Evolutionary conservation across 1,140 invertebrate genomes (phyloP).

Genomic region (Paramacrobiotus metropolitanus): DNA sequence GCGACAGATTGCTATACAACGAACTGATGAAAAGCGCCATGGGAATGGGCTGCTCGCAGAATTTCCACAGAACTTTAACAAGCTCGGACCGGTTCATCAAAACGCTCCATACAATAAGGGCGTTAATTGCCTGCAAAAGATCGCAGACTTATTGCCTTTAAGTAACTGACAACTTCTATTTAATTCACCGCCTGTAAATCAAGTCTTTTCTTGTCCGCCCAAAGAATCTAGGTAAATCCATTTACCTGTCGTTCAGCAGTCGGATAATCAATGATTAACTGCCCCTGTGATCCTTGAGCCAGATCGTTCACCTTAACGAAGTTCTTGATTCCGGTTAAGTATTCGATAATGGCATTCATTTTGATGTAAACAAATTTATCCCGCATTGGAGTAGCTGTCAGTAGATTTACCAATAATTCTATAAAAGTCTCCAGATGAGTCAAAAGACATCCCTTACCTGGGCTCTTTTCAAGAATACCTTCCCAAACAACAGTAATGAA

Average conservation of each 20-base stretch:
- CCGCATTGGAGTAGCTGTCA: constrained; percentile 4
- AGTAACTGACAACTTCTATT: neutral
- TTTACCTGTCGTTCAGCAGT: constrained; percentile 21
- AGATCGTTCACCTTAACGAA: constrained; percentile 22
- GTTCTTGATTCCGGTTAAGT: constrained; percentile 18
- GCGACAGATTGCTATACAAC: constrained; percentile 14
- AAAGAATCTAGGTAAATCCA: too few species aligned
- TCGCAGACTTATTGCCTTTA: neutral
- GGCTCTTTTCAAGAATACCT: constrained; percentile 20
- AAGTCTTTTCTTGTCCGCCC: too few species aligned
- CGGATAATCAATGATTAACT: constrained; percentile 15
- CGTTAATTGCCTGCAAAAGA: constrained; percentile 17
- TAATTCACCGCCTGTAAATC: too few species aligned
- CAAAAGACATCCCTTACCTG: constrained; percentile 11
- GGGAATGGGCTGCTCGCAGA: constrained; percentile 24
- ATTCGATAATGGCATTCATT: constrained; percentile 18
- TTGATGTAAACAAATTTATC: constrained; percentile 11
- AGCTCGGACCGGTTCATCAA: constrained; percentile 21
- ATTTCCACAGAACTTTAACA: constrained; percentile 24
- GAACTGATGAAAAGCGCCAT: constrained; percentile 21
- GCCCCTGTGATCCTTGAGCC: constrained; percentile 18
- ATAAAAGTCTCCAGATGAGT: neutral
- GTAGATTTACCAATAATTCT: neutral
- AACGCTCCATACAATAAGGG: constrained; percentile 22
- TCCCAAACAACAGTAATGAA: constrained; percentile 23